These are phyloP conservation scores for Cheiracanthium punctorium DNA, from an alignment of 2,888 invertebrate species.

Conservation along the genomic window DNA sequence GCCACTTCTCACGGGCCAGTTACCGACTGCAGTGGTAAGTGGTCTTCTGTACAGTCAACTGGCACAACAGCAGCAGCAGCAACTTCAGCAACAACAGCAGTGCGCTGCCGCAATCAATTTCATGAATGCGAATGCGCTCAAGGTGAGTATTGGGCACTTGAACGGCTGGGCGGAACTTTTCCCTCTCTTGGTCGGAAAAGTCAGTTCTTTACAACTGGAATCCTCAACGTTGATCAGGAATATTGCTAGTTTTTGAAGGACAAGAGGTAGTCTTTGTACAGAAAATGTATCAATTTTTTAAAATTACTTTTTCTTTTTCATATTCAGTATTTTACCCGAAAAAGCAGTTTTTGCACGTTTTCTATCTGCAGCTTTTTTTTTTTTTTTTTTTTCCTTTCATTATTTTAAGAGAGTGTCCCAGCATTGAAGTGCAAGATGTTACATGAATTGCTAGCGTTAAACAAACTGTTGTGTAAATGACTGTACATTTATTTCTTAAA, in stretches of 20 bases:
- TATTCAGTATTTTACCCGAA: no score
- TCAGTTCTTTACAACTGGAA: conserved; percentile 43
- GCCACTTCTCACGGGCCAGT: conserved; percentile 92
- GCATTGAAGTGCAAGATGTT: conserved; percentile 8
- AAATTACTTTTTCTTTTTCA: no score
- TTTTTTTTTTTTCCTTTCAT: background rate
- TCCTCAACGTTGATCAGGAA: conserved; percentile 9
- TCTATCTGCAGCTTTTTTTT: no score
- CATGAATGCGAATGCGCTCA: conserved; percentile 55
- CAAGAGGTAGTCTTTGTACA: conserved; percentile 1
- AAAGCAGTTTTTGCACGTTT: no score
- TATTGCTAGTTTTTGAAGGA: background rate
- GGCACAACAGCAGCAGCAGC: conserved; percentile 84
- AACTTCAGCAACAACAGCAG: conserved; percentile 50
- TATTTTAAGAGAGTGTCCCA: background rate
- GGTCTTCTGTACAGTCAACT: conserved; percentile 88
- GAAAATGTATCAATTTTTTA: no score
- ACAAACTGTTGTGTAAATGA: conserved; percentile 5
- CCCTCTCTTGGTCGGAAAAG: conserved; percentile 28
- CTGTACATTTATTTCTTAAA: background rate
- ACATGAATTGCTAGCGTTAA: background rate
- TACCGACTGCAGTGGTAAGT: conserved; percentile 86
- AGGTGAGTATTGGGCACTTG: conserved; percentile 33
- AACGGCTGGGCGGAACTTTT: background rate
- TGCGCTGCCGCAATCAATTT: conserved; percentile 59